Evolutionary conservation across 2,888 invertebrate species (phyloP), one percentile per base, ranked within the genome.

Genomic region (Aporophyla nigra): DNA sequence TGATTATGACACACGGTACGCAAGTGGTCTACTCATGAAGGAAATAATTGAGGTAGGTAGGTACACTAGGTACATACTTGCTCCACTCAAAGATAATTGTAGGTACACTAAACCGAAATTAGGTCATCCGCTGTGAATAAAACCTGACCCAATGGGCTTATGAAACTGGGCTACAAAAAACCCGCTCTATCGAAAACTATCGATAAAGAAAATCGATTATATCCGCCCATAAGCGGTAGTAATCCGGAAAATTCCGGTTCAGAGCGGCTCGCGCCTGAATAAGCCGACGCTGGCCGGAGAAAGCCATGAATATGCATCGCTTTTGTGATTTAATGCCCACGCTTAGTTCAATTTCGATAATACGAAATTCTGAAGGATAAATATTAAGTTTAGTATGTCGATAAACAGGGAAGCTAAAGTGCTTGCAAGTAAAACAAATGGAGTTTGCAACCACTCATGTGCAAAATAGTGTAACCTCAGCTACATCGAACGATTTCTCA

Each of bases 291-390:
- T 51, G 73, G 58, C 76, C 78, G 88, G 84, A 81, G 72, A 81
- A 78, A 86, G 61, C 86, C 72, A 86, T 90, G 90, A 89, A 90
- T 90, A 90, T 90, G 85, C 86, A 89, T 86, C 74, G 78, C 81
- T 76, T 83, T 83, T 83, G 85, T 84, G 87, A 88, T 87, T 88
- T 90, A 86, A 85, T 82, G 84, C 86, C 65, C 58, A 69, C 72
- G 82, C 75, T 88, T 81, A 82, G 78, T 80, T 78, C 76, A 79
- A 78, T 82, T 86, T 83, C 68, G 83, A 79, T 86, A 82, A 79
- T 77, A 79, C 67, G 58, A 78, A 86, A 78, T 78, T 72, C 71
- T 86, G 59, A 43, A 33, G 49, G 59, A 72, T 69, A 83, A 86
- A 80, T 77, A 74, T 74, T 67, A 80, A 80, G 58, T 70, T 59